phyloP scores from a whole-genome alignment of 2,113 vertebrate genomes.

The Atlantisia rogersi region DNA sequence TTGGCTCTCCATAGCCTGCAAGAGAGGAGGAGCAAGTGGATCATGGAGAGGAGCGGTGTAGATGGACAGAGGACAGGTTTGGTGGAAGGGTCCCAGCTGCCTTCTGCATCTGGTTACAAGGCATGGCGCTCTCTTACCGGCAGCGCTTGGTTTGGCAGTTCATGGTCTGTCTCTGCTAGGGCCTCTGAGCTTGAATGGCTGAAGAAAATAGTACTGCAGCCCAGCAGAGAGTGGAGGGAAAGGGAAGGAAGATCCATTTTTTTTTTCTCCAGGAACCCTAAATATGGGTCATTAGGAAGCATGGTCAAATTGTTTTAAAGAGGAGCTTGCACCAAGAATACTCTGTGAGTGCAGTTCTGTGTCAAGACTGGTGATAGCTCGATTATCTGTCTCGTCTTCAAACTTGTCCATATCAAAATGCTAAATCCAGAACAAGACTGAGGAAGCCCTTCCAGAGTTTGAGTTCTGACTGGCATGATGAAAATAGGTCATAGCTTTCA shows the following conservation, averaged over 20 bases:
- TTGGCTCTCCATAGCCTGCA: background rate
- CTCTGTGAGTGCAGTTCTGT: background rate
- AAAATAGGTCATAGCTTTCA: background rate
- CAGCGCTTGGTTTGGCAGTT: background rate
- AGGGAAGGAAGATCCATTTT: background rate
- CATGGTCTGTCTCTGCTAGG: background rate
- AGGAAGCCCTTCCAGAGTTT: background rate
- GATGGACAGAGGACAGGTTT: background rate
- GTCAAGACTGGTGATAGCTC: background rate
- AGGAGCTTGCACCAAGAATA: background rate
- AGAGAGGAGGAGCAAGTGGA: background rate
- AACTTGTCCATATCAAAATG: background rate
- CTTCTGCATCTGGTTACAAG: background rate
- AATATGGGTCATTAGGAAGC: background rate
- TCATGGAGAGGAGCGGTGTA: accelerated
- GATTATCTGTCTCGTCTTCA: background rate
- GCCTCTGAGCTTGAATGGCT: background rate
- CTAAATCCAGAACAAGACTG: background rate
- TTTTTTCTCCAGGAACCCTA: background rate
- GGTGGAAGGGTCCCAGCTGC: background rate
- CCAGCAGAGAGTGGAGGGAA: background rate
- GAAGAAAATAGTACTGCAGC: background rate
- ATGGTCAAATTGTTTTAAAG: background rate
- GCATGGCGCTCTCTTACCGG: background rate
- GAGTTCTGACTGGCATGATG: background rate